A percentile compares a stretch with the other conserved stretches of the same genome.
These are phyloP conservation scores for Scaptodrosophila lebanonensis DNA, from an alignment of 1,140 invertebrate species.

Conservation along the genomic window DNA sequence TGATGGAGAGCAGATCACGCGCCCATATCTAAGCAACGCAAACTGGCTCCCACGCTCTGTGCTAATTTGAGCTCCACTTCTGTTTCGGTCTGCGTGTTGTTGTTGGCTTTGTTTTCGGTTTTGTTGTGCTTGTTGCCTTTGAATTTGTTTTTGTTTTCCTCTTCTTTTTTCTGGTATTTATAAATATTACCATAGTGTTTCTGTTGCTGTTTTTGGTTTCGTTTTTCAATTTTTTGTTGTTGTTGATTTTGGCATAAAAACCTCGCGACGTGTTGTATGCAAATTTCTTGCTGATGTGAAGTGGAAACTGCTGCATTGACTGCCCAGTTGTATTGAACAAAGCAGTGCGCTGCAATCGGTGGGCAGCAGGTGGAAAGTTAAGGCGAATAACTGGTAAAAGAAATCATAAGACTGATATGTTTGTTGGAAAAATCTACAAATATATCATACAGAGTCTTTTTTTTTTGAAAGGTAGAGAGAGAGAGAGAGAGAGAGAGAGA, in stretches of 20 bases:
- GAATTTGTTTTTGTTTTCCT: too few species aligned
- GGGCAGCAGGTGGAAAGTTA: too few species aligned
- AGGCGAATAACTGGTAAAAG: too few species aligned
- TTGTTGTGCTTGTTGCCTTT: background rate
- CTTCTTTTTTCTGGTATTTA: slow-evolving; percentile 45
- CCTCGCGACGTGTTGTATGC: slow-evolving; percentile 47
- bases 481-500: too few species aligned
- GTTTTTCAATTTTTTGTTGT: slow-evolving; percentile 17
- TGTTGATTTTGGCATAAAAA: slow-evolving; percentile 24
- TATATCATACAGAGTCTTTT: too few species aligned
- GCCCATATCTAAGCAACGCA: too few species aligned
- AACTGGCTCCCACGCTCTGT: slow-evolving; percentile 72
- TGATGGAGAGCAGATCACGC: too few species aligned
- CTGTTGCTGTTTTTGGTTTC: slow-evolving; percentile 16
- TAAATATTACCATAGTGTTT: slow-evolving; percentile 60
- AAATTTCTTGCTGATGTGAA: slow-evolving; percentile 51
- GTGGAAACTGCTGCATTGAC: slow-evolving; percentile 38
- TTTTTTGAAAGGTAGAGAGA: too few species aligned
- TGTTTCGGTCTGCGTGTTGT: slow-evolving; percentile 31
- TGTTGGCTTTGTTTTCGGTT: slow-evolving; percentile 4
- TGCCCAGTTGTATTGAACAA: too few species aligned
- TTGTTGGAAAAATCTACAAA: too few species aligned
- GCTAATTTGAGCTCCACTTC: slow-evolving; percentile 72
- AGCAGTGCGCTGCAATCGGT: slow-evolving; percentile 1
- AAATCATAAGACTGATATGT: too few species aligned